Percentiles rank a stretch among this genome's conserved stretches.
These are phyloP conservation scores for Plutella xylostella DNA, from an alignment of 2,888 invertebrate species.

Conservation along the genomic window DNA sequence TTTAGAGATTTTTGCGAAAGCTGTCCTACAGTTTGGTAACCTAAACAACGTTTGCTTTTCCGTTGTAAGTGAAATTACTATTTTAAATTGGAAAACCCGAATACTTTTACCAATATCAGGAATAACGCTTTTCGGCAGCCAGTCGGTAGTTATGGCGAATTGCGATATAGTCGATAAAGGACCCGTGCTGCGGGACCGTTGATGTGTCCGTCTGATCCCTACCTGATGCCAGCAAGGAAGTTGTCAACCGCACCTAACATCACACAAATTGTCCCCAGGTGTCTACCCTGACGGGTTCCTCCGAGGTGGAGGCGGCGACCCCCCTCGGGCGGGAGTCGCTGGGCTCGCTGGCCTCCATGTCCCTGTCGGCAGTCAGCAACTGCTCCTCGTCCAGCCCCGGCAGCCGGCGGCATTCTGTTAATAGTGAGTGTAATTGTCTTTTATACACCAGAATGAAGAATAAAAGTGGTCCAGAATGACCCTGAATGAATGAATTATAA, in stretches of 20 bases:
- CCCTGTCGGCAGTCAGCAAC: conserved; percentile 81
- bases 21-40: no score
- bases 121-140: no score
- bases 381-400: conserved; percentile 81
- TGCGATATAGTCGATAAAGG: no score
- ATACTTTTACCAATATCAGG: no score
- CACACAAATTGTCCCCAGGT: conserved; percentile 44
- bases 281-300: conserved; percentile 89
- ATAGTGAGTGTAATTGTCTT: conserved; percentile 66
- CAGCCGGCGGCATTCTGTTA: conserved; percentile 82
- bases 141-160: no score
- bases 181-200: no score
- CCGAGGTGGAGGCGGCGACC: conserved; percentile 71
- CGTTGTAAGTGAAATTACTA: no score
- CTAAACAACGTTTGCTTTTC: no score
- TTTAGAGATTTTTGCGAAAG: no score
- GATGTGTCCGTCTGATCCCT: no score
- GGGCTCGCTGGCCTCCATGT: conserved; percentile 83
- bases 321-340: conserved; percentile 69
- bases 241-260: not conserved
- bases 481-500: no score
- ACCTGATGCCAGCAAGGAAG: not conserved
- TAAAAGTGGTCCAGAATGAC: not conserved
- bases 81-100: no score
- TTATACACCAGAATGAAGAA: not conserved